phyloP scores from a whole-genome alignment of 2,113 vertebrate species.

The Coreoperca whiteheadi region DNA sequence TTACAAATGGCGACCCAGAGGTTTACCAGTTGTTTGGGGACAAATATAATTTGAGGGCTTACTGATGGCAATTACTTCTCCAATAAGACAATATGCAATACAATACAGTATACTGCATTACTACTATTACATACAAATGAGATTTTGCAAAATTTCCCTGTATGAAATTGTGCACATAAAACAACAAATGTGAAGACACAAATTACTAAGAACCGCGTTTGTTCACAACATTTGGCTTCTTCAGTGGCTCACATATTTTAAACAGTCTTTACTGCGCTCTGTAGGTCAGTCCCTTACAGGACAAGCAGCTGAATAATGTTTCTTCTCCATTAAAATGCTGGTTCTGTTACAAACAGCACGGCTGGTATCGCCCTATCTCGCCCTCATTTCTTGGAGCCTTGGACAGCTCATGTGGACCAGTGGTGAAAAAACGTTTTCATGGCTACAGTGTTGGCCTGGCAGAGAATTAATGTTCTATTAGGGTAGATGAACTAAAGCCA shows the following conservation, averaged over 20 bases:
- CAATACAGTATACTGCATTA: not conserved
- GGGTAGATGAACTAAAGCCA: slow-evolving; percentile 10
- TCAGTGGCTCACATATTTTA: not conserved
- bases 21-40: not conserved
- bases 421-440: not conserved
- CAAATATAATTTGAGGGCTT: not conserved
- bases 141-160: no score
- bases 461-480: slow-evolving; percentile 20
- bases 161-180: not conserved
- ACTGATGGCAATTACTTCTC: not conserved
- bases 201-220: no score
- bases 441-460: not conserved
- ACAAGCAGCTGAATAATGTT: not conserved
- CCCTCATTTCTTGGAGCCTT: slow-evolving; percentile 8
- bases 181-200: not conserved
- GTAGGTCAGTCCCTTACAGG: not conserved
- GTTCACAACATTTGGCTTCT: no score
- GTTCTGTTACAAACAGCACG: not conserved
- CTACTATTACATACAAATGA: no score
- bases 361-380: not conserved
- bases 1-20: not conserved
- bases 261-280: not conserved
- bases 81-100: not conserved
- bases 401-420: slow-evolving; percentile 3
- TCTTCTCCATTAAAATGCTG: not conserved